Conservation (phyloP, 2,888 invertebrate species). For the Abrostola tripartita region DNA sequence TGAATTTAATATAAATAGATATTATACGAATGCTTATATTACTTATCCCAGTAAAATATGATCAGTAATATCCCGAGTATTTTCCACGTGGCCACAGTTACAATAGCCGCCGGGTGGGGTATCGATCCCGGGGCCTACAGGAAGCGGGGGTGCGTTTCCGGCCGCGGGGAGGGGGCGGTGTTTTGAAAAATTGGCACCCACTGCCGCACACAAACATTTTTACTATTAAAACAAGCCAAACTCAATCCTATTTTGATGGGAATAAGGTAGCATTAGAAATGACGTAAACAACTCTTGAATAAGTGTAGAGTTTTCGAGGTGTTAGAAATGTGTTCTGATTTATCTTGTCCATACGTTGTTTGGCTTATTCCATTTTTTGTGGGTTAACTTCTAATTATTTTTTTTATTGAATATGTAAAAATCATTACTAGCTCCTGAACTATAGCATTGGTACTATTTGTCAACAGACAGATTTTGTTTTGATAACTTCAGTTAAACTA, state of each 20-base stretch:
- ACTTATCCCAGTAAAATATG: constrained; percentile 17
- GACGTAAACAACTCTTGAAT: constrained; percentile 38
- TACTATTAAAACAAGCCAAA: constrained; percentile 62
- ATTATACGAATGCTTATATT: neutral
- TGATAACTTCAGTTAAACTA: constrained; percentile 21
- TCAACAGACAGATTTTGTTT: constrained; percentile 5
- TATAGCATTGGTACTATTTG: neutral
- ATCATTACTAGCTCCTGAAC: constrained; percentile 1
- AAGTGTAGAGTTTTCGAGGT: constrained; percentile 62
- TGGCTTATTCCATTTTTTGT: constrained; percentile 30
- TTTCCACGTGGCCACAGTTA: constrained; percentile 72
- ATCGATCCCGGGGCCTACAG: constrained; percentile 85
- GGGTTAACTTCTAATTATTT: constrained; percentile 36
- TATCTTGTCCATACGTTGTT: constrained; percentile 62
- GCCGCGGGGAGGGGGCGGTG: constrained; percentile 74
- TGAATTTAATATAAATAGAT: too few relatives aligned
- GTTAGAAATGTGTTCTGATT: constrained; percentile 67
- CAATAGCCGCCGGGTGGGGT: constrained; percentile 74
- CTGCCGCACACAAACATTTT: constrained; percentile 69
- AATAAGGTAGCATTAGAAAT: constrained; percentile 55
- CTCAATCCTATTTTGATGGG: constrained; percentile 58
- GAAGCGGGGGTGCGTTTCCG: constrained; percentile 82
- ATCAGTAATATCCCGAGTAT: constrained; percentile 59
- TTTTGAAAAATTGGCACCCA: constrained; percentile 88
- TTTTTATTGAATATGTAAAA: constrained; percentile 16